Evolutionary conservation across 2,797 vertebrate genomes (phyloP).

Genomic region (Florisuga fusca): DNA sequence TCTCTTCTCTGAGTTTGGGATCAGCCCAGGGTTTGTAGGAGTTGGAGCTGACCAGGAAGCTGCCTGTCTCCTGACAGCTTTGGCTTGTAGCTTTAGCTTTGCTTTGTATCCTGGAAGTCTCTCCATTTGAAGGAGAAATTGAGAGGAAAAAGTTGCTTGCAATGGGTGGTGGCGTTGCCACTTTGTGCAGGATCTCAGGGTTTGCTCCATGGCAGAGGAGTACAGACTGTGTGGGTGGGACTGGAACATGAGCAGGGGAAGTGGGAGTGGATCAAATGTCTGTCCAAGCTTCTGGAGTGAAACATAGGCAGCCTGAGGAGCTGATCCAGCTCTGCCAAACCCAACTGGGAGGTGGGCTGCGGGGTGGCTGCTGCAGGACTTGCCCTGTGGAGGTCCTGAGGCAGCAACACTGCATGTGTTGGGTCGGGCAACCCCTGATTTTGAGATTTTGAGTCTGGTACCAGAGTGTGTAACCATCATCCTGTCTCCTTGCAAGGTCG

Average conservation of each 20-base stretch:
- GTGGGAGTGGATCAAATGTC: accelerated
- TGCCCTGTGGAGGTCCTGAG: background rate
- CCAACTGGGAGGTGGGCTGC: background rate
- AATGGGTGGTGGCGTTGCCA: accelerated
- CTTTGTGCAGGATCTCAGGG: background rate
- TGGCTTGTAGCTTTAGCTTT: background rate
- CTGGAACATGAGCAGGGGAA: background rate
- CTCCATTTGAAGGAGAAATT: too few relatives aligned
- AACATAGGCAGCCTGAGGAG: background rate
- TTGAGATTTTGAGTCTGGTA: too few relatives aligned
- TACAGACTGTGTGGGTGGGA: background rate
- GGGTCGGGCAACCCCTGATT: too few relatives aligned
- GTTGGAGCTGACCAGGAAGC: background rate
- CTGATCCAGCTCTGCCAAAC: accelerated
- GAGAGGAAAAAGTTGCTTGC: too few relatives aligned
- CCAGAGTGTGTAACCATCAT: background rate
- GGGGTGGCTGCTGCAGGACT: background rate
- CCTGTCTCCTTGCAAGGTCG: slow-evolving; percentile 78
- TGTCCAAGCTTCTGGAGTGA: background rate
- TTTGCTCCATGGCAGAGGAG: accelerated
- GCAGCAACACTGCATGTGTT: too few relatives aligned
- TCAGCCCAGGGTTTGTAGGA: background rate
- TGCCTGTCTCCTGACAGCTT: background rate
- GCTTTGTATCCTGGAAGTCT: background rate
- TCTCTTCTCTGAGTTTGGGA: background rate